Evolutionary conservation across 2,888 invertebrate species (phyloP).

Genomic region (Drosophila borealis): DNA sequence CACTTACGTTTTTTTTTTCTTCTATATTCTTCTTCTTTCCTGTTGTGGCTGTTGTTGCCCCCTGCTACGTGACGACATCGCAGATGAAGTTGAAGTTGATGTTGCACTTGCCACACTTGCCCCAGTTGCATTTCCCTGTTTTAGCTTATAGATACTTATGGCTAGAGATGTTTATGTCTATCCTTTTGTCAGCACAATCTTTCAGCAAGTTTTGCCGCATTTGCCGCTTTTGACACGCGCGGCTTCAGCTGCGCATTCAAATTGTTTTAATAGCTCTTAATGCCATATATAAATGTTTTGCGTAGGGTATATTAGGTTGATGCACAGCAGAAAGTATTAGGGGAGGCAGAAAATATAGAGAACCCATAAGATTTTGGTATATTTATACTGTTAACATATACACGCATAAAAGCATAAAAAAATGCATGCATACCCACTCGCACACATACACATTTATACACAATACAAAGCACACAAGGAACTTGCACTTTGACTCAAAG

Average conservation of each 20-base stretch:
- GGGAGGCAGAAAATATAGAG: background rate
- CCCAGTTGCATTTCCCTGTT: slow-evolving; percentile 29
- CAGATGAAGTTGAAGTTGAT: slow-evolving; percentile 30
- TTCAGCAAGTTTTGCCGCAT: slow-evolving; percentile 59
- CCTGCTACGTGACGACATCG: slow-evolving; percentile 51
- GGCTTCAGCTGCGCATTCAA: slow-evolving; percentile 31
- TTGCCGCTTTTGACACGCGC: slow-evolving; percentile 73
- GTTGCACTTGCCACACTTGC: slow-evolving; percentile 26
- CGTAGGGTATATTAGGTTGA: slow-evolving; percentile 17
- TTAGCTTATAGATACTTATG: slow-evolving; percentile 30
- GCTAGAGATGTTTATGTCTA: slow-evolving; percentile 20
- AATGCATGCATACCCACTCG: too few relatives aligned
- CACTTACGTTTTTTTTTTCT: slow-evolving; percentile 23
- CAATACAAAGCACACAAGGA: background rate
- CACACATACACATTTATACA: background rate
- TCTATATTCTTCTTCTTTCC: background rate
- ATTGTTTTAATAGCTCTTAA: slow-evolving; percentile 39
- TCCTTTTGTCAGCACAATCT: slow-evolving; percentile 49
- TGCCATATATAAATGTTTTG: slow-evolving; percentile 3
- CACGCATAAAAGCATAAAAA: too few relatives aligned
- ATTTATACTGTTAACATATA: too few relatives aligned
- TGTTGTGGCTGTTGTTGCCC: slow-evolving; percentile 6
- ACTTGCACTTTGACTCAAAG: background rate
- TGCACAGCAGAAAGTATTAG: background rate
- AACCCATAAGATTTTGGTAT: background rate